These are phyloP conservation scores for Campoplex nolae DNA, from an alignment of 2,888 invertebrate species.

Conservation along the genomic window DNA sequence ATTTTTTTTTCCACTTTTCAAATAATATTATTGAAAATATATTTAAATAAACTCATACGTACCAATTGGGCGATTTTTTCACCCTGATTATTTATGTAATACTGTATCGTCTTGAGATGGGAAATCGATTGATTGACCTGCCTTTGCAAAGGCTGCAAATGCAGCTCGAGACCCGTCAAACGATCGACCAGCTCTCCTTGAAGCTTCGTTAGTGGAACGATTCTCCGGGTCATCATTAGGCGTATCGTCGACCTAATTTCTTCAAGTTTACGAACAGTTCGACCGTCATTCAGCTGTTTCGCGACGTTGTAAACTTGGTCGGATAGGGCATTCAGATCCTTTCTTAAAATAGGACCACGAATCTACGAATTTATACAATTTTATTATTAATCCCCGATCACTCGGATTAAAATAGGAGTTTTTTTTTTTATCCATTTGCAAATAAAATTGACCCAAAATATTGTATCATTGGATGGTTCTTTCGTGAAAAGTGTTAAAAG, in stretches of 20 bases:
- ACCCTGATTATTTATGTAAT: slow-evolving; percentile 90
- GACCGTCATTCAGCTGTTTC: slow-evolving; percentile 89
- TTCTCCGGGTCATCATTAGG: slow-evolving; percentile 87
- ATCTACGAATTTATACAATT: slow-evolving; percentile 85
- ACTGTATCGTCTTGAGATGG: slow-evolving; percentile 91
- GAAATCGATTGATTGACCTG: slow-evolving; percentile 90
- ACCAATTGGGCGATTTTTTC: slow-evolving; percentile 90
- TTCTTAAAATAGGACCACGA: slow-evolving; percentile 87
- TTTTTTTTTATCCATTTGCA: slow-evolving; percentile 11
- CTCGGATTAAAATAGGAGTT: background rate
- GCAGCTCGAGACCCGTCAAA: slow-evolving; percentile 90
- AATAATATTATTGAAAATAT: slow-evolving; percentile 54
- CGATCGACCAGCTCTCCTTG: slow-evolving; percentile 91
- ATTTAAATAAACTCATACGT: slow-evolving; percentile 78
- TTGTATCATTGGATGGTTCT: background rate
- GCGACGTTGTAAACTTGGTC: slow-evolving; percentile 89
- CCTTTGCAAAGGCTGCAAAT: slow-evolving; percentile 89
- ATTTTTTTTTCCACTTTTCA: background rate
- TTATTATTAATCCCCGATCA: background rate
- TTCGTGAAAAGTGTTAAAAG: too few species aligned
- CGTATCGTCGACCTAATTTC: slow-evolving; percentile 89
- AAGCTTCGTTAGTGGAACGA: slow-evolving; percentile 89
- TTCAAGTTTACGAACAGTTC: slow-evolving; percentile 90
- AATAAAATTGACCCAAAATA: background rate
- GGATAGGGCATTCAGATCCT: slow-evolving; percentile 88